phyloP scores from a whole-genome alignment of 1,140 invertebrate genomes.

The Ephestia elutella region DNA sequence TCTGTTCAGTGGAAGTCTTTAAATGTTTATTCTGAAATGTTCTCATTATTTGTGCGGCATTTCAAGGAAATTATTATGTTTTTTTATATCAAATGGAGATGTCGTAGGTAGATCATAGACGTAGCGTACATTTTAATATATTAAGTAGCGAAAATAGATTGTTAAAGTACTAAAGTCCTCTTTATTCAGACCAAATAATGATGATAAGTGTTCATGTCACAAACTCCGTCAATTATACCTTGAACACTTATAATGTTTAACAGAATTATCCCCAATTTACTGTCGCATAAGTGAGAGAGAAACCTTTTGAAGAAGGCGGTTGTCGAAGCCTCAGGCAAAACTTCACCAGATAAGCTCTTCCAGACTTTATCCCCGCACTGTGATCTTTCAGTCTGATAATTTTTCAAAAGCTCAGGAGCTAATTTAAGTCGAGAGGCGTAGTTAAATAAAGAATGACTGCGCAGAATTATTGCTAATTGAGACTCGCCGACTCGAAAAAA shows the following conservation, averaged over 20 bases:
- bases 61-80: too few species aligned
- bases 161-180: too few species aligned
- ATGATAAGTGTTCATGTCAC: too few species aligned
- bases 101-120: too few species aligned
- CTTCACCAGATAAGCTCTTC: not conserved
- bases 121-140: too few species aligned
- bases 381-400: conserved; percentile 1
- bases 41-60: too few species aligned
- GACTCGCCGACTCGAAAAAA: not conserved
- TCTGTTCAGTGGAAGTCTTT: not conserved
- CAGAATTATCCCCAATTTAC: not conserved
- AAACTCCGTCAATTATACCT: too few species aligned
- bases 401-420: not conserved
- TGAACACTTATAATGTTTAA: not conserved
- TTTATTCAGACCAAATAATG: too few species aligned
- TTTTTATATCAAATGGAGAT: too few species aligned
- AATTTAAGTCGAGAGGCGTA: not conserved
- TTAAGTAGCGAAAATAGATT: too few species aligned
- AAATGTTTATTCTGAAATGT: not conserved
- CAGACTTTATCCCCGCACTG: not conserved
- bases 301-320: not conserved
- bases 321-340: not conserved
- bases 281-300: not conserved
- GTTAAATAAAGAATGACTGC: conserved; percentile 2
- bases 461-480: conserved; percentile 1